Evolutionary conservation across 2,888 invertebrate genomes (phyloP), one percentile per base, ranked within the genome.

Genomic region (Dascillus cervinus): DNA sequence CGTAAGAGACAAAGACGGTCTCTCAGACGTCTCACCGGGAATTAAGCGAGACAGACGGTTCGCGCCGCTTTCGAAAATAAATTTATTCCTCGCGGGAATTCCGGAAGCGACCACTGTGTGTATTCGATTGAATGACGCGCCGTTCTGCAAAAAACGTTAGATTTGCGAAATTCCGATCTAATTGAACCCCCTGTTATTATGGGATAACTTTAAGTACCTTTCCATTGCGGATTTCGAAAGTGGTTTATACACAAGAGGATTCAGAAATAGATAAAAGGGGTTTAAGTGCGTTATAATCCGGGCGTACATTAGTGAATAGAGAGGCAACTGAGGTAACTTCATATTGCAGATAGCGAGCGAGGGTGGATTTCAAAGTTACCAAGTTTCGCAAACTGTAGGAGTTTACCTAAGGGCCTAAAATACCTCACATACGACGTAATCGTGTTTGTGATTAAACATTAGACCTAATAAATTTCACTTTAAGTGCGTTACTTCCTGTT

Each of bases 261-360:
- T 50, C 48, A 40, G 43, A 43, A 48, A 49, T 46, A 51, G 53
- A 55, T 55, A 52, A 55, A 56, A 56, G 59, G 55, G 56, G 53
- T 61, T 59, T 60, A 58, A 60, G 60, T 60, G 60, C 57, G 56
- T 60, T 60, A 60, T 62, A 62, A 62, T 61, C 62, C 53, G 49
- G 45, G 51, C 54, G 53, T 58, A 55, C 58, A 57, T 58, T 53
- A 56, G 57, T 56, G 59, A 60, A 57, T 55, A 48, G 47, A 36
- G 38, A n/a, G n/a, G n/a, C n/a, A n/a, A n/a, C 42, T 43, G 39
- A 39, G 49, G 43, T 40, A 40, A 39, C 37, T 36, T 33, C 35
- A 33, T 39, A 27, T 29, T 35, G 32, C 25, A 35, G 39, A 29
- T 34, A 37, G 35, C 26, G 26, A 35, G 35, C 30, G 39, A 37